Evolutionary conservation across 2,113 vertebrate genomes (phyloP), one percentile per base, ranked within the genome.

Genomic region (Bubo bubo): DNA sequence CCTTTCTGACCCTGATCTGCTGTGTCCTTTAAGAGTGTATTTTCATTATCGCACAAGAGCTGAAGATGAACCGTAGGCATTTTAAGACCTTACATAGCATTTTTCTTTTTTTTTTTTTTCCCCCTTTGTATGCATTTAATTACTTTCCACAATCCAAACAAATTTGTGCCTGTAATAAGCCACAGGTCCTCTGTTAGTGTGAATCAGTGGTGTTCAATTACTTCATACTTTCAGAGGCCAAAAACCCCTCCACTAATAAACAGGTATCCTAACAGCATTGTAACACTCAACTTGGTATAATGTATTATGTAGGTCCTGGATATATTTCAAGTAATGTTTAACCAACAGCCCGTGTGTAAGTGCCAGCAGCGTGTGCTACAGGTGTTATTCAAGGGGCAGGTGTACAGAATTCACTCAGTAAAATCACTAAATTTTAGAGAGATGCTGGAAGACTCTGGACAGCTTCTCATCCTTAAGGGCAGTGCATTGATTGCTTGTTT

Each of bases 321-420:
- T 53, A 9, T 71, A 70, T 34, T 55, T 24, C 19, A 66, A 94
- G 79, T 81, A n/a, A 71, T 35, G 50, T 58, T 75, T 53, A 59
- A 70, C 55, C 52, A 26, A 1, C 17, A 16, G 26, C 22, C 24
- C 15, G 2, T 1, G 2, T 2, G 4, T 1, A 4, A 73, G n/a
- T 1, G 14, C 10, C 24, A 23, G 2, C 8, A 34, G 9, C 0
- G 11, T 1, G 14, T 1, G 17, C 53, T 11, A 8, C 19, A 27
- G n/a, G 21, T 3, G 26, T n/a, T 8, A 0, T 0, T 13, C 7
- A 7, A n/a, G 28, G 26, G 16, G 6, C 62, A 32, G 3, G 4
- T 4, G 1, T 1, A 21, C 17, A 35, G 4, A 1, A 20, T 24
- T 24, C n/a, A 14, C 6, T 16, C 27, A 14, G 47, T 14, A 71